phyloP scores from a whole-genome alignment of 2,888 invertebrate species.

The Dryobotodes eremita region DNA sequence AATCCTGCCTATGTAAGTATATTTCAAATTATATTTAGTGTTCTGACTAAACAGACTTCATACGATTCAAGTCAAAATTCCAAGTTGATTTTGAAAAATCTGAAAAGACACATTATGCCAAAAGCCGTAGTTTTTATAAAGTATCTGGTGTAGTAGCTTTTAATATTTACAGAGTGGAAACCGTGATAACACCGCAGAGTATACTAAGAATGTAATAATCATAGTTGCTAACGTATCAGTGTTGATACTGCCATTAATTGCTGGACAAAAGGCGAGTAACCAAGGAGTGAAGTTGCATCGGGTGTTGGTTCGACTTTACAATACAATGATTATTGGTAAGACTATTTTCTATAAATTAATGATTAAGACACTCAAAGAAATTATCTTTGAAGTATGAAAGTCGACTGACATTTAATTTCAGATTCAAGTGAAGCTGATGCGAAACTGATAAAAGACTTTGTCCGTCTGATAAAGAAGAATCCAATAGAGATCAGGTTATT shows the following conservation, averaged over 20 bases:
- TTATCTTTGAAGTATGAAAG: not conserved
- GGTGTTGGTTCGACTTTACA: conserved; percentile 26
- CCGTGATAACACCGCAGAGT: not conserved
- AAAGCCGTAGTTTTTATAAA: not conserved
- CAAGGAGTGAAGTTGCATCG: conserved; percentile 28
- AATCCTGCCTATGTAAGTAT: conserved; percentile 5
- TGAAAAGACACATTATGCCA: not conserved
- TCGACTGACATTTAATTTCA: conserved; percentile 13
- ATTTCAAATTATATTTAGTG: not conserved
- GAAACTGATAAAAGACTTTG: conserved; percentile 46
- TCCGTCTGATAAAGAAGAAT: too few species aligned
- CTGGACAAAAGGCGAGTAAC: conserved; percentile 13
- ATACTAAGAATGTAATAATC: not conserved
- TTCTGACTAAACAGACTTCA: not conserved
- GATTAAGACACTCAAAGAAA: too few species aligned
- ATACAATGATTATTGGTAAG: conserved; percentile 28
- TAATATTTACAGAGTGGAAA: not conserved
- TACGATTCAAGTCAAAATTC: not conserved
- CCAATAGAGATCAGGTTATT: conserved; percentile 5
- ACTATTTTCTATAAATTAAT: too few species aligned
- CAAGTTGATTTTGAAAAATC: not conserved
- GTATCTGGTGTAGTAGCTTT: not conserved
- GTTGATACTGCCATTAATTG: conserved; percentile 12
- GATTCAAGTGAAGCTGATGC: conserved; percentile 16
- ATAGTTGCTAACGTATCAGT: conserved; percentile 5